A percentile compares a stretch with the other conserved stretches of the same genome.
Conservation (phyloP, 2,888 invertebrate genomes). For the Lamellibrachia satsuma region DNA sequence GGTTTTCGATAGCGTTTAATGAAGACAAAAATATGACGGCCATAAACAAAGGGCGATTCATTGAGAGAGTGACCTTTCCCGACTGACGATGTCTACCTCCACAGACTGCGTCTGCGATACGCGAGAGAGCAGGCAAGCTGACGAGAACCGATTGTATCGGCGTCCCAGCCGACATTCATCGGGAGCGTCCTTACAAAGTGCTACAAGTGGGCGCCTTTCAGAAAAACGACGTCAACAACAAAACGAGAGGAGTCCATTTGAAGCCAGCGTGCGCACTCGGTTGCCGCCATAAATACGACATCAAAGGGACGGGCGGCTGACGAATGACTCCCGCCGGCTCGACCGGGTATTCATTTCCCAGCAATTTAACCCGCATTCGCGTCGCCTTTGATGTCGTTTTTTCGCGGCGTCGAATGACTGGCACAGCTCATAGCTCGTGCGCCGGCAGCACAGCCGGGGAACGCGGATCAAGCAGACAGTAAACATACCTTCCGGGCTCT, state of each 20-base stretch:
- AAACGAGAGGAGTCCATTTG: slow-evolving; percentile 3
- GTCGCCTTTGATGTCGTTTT: slow-evolving; percentile 11
- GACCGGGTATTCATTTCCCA: slow-evolving; percentile 17
- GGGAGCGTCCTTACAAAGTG: slow-evolving; percentile 8
- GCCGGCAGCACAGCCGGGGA: background rate
- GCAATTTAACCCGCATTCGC: slow-evolving; percentile 17
- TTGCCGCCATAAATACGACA: slow-evolving; percentile 17
- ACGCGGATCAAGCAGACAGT: background rate
- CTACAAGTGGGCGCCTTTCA: slow-evolving; percentile 3
- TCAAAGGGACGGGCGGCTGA: background rate
- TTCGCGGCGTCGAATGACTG: slow-evolving; percentile 5
- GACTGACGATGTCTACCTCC: background rate
- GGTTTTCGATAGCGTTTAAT: background rate
- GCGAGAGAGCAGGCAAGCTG: background rate
- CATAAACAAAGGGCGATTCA: background rate
- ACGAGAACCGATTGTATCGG: background rate
- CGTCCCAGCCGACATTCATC: background rate
- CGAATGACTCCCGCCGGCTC: background rate
- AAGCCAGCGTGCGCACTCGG: background rate
- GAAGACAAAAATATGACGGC: background rate
- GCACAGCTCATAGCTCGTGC: background rate
- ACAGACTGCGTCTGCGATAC: too few relatives aligned
- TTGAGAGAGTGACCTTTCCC: background rate
- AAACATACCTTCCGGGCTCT: background rate
- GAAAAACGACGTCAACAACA: slow-evolving; percentile 17